Evolutionary conservation across 2,888 invertebrate genomes (phyloP), one percentile per base, ranked within the genome.

Genomic region (Leucozona laternaria): DNA sequence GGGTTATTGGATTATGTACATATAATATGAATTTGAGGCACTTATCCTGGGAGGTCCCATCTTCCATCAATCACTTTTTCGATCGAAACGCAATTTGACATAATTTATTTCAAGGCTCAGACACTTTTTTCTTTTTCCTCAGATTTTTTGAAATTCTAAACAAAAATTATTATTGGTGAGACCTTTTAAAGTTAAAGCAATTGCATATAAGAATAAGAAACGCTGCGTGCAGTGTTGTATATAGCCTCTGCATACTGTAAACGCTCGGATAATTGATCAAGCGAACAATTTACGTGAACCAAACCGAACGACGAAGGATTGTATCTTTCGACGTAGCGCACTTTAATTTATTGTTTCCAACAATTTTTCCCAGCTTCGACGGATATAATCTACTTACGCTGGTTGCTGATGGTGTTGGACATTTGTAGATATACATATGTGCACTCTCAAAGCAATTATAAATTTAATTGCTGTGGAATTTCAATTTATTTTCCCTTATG

Each of bases 391-490:
- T n/a, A n/a, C n/a, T n/a, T n/a, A 31, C 43, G 37, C 66, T 71
- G 37, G 22, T 60, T 1, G 37, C 53, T 64, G 28, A 34, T 60
- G 53, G 79, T 70, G 53, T 50, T 53, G 70, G 50, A 79, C 79
- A 80, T 60, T 77, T 22, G 17, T 70, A n/a, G n/a, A n/a, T n/a
- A n/a, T n/a, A n/a, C n/a, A n/a, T n/a, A 72, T 55, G 62, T 66
- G 55, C 43, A 55, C 58, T 55, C 40, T 55, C 22, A 22, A 40
- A 25, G 60, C 57, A 81, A 77, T 81, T 85, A 81, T 77, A 66
- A 66, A 31, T 77, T 77, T 72, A 77, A 81, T 81, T 85, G 81
- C 77, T 55, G 17, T 57, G 81, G 81, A 78, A 73, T 85, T 80
- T 72, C 72, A 77, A 72, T 80, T 72, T n/a, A 62, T 11, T 55